phyloP scores from a whole-genome alignment of 2,888 invertebrate species.

The Sphecodes monilicornis region DNA sequence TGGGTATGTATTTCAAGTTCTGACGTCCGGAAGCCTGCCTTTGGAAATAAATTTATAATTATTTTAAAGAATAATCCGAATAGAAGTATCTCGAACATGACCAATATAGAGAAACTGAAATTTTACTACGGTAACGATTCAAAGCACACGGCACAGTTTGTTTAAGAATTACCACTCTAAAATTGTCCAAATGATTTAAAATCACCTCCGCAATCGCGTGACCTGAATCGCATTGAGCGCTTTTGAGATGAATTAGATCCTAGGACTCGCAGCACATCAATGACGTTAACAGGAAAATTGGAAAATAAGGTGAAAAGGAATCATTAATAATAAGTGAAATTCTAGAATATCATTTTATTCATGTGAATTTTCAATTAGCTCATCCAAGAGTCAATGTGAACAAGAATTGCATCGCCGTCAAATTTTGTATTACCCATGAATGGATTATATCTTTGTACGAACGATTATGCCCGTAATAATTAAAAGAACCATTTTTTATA shows the following conservation, averaged over 20 bases:
- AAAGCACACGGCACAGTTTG: not conserved
- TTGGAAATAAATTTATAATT: not conserved
- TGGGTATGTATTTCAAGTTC: not conserved
- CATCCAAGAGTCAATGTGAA: not conserved
- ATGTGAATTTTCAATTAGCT: not conserved
- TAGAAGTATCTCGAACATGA: not conserved
- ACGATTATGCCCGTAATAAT: not conserved
- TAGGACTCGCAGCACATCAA: not conserved
- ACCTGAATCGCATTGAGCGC: not conserved
- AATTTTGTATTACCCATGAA: not conserved
- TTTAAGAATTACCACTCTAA: not conserved
- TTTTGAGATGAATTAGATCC: not conserved
- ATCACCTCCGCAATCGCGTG: not conserved
- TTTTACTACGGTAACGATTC: not conserved
- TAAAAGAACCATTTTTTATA: not conserved
- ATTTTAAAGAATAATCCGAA: not conserved
- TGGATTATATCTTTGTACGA: not conserved
- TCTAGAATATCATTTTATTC: not conserved
- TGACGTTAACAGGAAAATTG: not conserved
- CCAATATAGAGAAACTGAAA: not conserved
- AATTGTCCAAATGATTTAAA: not conserved
- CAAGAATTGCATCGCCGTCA: not conserved
- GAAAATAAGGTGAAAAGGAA: not conserved
- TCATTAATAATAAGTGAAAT: not conserved
- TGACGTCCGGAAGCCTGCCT: not conserved